Evolutionary conservation across 2,888 invertebrate genomes (phyloP), one percentile per base, ranked within the genome.

Genomic region (Scaptodrosophila latifasciaeformis): DNA sequence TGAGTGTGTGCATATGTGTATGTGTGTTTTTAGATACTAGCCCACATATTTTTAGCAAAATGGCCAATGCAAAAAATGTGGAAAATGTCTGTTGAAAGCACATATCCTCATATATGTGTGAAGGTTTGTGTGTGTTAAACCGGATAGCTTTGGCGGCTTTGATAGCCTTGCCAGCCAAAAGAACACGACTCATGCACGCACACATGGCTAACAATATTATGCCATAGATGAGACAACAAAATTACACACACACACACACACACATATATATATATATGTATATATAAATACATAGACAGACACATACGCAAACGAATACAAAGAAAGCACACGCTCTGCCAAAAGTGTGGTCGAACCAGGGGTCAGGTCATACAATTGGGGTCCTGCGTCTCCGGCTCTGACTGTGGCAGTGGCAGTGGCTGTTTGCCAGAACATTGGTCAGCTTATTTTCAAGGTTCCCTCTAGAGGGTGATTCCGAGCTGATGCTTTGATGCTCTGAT

Each of bases 131-230:
- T n/a, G n/a, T n/a, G n/a, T n/a, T n/a, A n/a, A n/a, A n/a, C n/a
- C n/a, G n/a, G n/a, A n/a, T n/a, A n/a, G n/a, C n/a, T n/a, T n/a
- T 27, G 27, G 9, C 27, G 27, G 27, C 9, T 27, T 9, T 27
- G 27, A 5, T n/a, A n/a, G n/a, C n/a, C n/a, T n/a, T n/a, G n/a
- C n/a, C n/a, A n/a, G 48, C 48, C 46, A 6, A 17, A 10, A 5
- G 10, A 21, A 4, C 27, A 19, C 21, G 10, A 9, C n/a, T 10
- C 35, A n/a, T n/a, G n/a, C n/a, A 2, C 13, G 31, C 24, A 29
- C 34, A 35, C 54, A 39, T 37, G 29, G 37, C 55, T 40, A 54
- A 34, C 55, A 40, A 27, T 54, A 54, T 47, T 54, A 53, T 35
- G 55, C n/a, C n/a, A n/a, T n/a, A n/a, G n/a, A n/a, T n/a, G n/a